Base-by-base conservation (phyloP, 1,140 invertebrate genomes). In the Pinna nobilis region DNA sequence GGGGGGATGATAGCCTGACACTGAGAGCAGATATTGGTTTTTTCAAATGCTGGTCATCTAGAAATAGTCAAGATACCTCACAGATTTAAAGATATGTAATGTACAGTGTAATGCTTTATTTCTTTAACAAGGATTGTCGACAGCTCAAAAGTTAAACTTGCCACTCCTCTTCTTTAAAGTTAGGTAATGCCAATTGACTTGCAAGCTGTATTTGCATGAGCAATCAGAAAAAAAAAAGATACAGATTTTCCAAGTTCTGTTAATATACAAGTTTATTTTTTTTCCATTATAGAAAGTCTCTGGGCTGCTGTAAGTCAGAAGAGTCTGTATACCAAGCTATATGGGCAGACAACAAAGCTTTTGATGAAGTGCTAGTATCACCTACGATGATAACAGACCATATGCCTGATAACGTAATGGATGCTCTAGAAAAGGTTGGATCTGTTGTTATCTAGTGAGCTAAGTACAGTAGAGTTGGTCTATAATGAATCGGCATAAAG, bases 381-480 rank as follows among this genome's bases (percentile, higher is more conserved):
- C 95, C 95, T 1, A 95, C 95, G 28, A 96, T 96, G 95, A 93
- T 97, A 63, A 94, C 96, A 88, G 96, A 97, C 88, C 96, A 97
- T 88, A 96, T 97, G 95, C 95, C 96, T 25, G 95, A 97, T 85
- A 95, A 94, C 88, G 94, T 97, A 67, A 89, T 97, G 63, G 93
- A 94, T 69, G 95, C 95, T 11, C 89, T 97, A 59, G 93, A 96
- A 88, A 95, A 96, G 93, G 95, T 97, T 93, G 18, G 28, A 28
- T 53, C 32, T 13, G 32, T 1, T 53, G 25, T 53, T 53, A 23
- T 25, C 15, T 25, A 20, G 5, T 13, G 7, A 11, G 0, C 23
- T 18, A 25, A 13, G 1, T 53, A 25, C 9, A 20, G 7, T 28
- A 50, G 9, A 18, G 20, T 2, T 50, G 44, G 11, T 11, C 23